Base-by-base conservation (phyloP, 1,140 invertebrate species). In the Tetramorium simillimum region DNA sequence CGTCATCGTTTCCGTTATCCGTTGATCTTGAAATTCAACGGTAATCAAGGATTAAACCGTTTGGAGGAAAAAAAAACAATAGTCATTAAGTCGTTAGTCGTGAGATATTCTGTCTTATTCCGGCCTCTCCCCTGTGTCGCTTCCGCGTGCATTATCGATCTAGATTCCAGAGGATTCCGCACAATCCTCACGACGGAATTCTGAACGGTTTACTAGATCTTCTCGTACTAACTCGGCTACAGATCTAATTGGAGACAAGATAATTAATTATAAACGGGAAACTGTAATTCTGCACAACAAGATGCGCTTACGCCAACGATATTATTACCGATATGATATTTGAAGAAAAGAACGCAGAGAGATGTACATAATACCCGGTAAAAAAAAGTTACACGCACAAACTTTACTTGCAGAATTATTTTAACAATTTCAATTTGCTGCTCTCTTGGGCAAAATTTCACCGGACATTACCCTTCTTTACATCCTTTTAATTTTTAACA, bases 21-120 rank as follows among this genome's bases (percentile, higher is more conserved):
- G 21, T 28, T 63, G 46, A 89, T 89, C 86, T 87, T 51, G 62
- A 76, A 81, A 77, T 70, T 86, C 33, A 65, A 63, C 46, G 24
- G 46, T 67, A 24, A 84, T 84, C 80, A 62, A n/a, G 80, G 21
- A 75, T 62, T 28, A 75, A 60, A 60, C 10, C 21, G 18, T 53
- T n/a, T 43, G 14, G 49, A 49, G n/a, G n/a, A 16, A 72, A 56
- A 58, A 67, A 43, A 69, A 58, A 16, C 9, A 63, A 24, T 1
- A 24, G 40, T 62, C 69, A 75, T 73, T 49, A 62, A 49, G 10
- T 81, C 14, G 28, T 65, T 51, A 65, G 43, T 40, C 43, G 40
- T 21, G 46, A 81, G 46, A 60, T 37, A 51, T 43, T 73, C 21
- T 21, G 14, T 73, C 40, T 58, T 58, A 46, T 24, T 28, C 21